A percentile compares a stretch with the other conserved stretches of the same genome.
phyloP scores from a whole-genome alignment of 1,140 invertebrate genomes.

The Zaprionus lachaisei region DNA sequence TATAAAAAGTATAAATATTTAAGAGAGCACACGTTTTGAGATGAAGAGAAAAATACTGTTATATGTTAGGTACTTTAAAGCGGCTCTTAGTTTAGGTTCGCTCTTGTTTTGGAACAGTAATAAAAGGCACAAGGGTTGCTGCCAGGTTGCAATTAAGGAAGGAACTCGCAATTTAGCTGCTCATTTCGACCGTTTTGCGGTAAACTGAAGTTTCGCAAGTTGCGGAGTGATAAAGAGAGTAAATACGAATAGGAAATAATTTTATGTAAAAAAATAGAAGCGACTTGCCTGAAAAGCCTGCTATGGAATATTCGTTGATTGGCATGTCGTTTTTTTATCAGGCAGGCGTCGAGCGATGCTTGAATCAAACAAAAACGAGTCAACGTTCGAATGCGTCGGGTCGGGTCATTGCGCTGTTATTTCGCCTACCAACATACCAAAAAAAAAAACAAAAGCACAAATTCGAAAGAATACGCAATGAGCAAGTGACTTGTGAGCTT shows the following conservation, averaged over 20 bases:
- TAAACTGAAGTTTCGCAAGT: slow-evolving; percentile 67
- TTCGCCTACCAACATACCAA: slow-evolving; percentile 29
- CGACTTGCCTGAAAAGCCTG: slow-evolving; percentile 30
- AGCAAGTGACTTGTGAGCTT: not conserved
- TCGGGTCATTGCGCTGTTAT: slow-evolving; percentile 80
- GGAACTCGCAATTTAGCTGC: slow-evolving; percentile 77
- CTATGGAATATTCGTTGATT: slow-evolving; percentile 31
- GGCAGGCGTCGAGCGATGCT: slow-evolving; percentile 49
- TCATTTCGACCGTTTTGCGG: slow-evolving; percentile 76
- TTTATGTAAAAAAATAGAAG: slow-evolving; percentile 20
- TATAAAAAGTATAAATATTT: slow-evolving; percentile 50
- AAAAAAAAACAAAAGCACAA: slow-evolving; percentile 24
- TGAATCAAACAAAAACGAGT: slow-evolving; percentile 75
- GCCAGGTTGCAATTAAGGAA: slow-evolving; percentile 69
- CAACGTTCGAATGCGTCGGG: slow-evolving; percentile 80
- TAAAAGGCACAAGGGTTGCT: slow-evolving; percentile 11
- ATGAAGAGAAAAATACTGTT: slow-evolving; percentile 32
- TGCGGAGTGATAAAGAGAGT: slow-evolving; percentile 32
- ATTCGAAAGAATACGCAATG: not conserved
- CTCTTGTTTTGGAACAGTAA: slow-evolving; percentile 5
- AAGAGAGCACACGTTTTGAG: slow-evolving; percentile 34
- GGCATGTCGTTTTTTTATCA: slow-evolving; percentile 37
- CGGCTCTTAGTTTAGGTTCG: slow-evolving; percentile 22
- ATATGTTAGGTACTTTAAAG: slow-evolving; percentile 25
- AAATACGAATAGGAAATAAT: slow-evolving; percentile 10